phyloP scores from a whole-genome alignment of 2,113 vertebrate genomes.

The Caranx ignobilis region DNA sequence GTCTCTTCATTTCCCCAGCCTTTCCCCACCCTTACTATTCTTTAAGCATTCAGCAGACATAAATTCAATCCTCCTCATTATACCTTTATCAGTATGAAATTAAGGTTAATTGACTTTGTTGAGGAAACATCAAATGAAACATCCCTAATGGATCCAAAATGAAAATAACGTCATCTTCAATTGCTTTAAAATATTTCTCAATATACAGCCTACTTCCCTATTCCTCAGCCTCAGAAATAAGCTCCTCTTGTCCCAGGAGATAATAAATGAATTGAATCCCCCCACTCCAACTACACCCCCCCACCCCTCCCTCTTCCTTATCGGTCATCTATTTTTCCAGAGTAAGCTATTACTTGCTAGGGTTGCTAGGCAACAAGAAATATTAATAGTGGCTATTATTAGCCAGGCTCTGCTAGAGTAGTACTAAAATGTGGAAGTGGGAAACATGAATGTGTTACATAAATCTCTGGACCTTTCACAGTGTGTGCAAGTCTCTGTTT shows the following conservation, averaged over 20 bases:
- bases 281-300: conserved; percentile 31
- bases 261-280: conserved; percentile 99
- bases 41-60: conserved; percentile 63
- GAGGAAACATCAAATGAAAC: conserved; percentile 77
- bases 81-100: conserved; percentile 78
- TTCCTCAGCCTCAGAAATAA: conserved; percentile 97
- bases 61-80: conserved; percentile 76
- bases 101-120: conserved; percentile 86
- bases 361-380: conserved; percentile 99
- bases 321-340: conserved; percentile 99
- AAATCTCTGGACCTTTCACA: conserved; percentile 99
- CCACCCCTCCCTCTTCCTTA: conserved; percentile 90
- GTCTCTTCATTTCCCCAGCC: conserved; percentile 56
- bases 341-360: conserved; percentile 99
- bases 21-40: conserved; percentile 59
- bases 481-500: conserved; percentile 98
- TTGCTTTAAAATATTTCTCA: conserved; percentile 87
- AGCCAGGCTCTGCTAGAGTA: conserved; percentile 98
- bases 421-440: conserved; percentile 99
- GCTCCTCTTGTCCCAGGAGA: conserved; percentile 97
- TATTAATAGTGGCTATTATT: conserved; percentile 99
- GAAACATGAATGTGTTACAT: conserved; percentile 99
- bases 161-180: conserved; percentile 85
- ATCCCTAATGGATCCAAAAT: conserved; percentile 82
- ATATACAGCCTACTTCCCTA: conserved; percentile 90